These are phyloP conservation scores for Hesperophylax magnus DNA, from an alignment of 1,140 invertebrate genomes.

Conservation along the genomic window DNA sequence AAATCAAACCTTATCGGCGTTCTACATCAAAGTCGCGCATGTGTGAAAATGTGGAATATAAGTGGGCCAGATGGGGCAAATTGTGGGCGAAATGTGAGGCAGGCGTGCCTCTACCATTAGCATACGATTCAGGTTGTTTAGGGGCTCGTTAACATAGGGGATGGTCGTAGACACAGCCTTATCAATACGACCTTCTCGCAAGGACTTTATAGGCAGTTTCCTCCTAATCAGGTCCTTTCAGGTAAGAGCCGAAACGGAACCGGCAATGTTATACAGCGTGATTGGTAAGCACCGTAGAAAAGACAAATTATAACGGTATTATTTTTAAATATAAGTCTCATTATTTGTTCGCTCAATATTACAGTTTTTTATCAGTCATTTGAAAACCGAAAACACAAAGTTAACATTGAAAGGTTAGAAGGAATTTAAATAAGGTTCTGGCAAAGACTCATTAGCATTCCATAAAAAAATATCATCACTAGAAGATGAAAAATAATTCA, in stretches of 20 bases:
- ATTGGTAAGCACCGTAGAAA: no score
- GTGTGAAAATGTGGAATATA: not conserved
- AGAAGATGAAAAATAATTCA: no score
- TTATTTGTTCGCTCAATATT: no score
- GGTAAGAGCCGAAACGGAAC: not conserved
- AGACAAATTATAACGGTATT: no score
- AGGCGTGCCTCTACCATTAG: slow-evolving; percentile 36
- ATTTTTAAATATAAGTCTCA: no score
- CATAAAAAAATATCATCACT: no score
- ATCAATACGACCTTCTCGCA: slow-evolving; percentile 9
- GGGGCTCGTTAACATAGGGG: slow-evolving; percentile 33
- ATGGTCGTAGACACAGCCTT: slow-evolving; percentile 35
- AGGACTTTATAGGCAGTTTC: slow-evolving; percentile 30
- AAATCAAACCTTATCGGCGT: not conserved
- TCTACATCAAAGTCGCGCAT: no score
- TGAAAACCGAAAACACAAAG: no score
- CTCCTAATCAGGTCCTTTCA: slow-evolving; percentile 24
- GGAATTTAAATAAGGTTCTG: no score
- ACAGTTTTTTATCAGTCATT: no score
- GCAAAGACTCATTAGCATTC: no score
- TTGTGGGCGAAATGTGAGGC: slow-evolving; percentile 18
- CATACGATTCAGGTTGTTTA: slow-evolving; percentile 38
- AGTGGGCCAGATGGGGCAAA: not conserved
- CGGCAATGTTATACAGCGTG: not conserved
- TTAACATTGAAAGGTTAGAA: no score